Conservation (phyloP, 1,140 invertebrate genomes). For the Cylas formicarius region DNA sequence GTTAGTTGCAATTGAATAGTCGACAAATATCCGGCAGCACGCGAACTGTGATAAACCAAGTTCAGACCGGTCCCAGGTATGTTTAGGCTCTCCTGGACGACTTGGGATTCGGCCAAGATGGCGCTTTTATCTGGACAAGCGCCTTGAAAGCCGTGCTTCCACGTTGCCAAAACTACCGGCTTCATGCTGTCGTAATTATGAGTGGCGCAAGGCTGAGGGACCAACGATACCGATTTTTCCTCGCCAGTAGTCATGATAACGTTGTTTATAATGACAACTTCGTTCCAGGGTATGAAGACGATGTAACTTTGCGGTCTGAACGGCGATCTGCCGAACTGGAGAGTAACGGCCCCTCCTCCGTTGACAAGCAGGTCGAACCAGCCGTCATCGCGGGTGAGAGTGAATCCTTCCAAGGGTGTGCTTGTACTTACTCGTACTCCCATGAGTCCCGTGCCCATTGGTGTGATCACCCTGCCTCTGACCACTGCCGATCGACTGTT, state of each 20-base stretch:
- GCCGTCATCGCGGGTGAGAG: slow-evolving; percentile 81
- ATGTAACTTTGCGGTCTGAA: slow-evolving; percentile 86
- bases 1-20: slow-evolving; percentile 92
- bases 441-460: slow-evolving; percentile 83
- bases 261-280: slow-evolving; percentile 86
- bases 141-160: slow-evolving; percentile 94
- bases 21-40: slow-evolving; percentile 85
- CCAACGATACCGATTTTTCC: slow-evolving; percentile 55
- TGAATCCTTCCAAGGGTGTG: slow-evolving; percentile 86
- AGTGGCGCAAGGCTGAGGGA: slow-evolving; percentile 71
- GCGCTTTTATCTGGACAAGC: slow-evolving; percentile 87
- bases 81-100: slow-evolving; percentile 87
- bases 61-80: slow-evolving; percentile 90
- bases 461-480: slow-evolving; percentile 84
- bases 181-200: slow-evolving; percentile 93
- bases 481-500: slow-evolving; percentile 92
- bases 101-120: slow-evolving; percentile 90
- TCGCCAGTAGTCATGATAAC: slow-evolving; percentile 79
- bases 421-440: slow-evolving; percentile 90
- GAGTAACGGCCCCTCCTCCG: slow-evolving; percentile 88
- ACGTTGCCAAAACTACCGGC: slow-evolving; percentile 88
- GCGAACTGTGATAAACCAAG: slow-evolving; percentile 90
- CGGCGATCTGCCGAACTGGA: slow-evolving; percentile 88
- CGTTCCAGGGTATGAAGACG: slow-evolving; percentile 94
- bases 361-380: slow-evolving; percentile 97